These are phyloP conservation scores for Ceyx melanurus DNA, from an alignment of 2,113 vertebrate species.

Conservation along the genomic window DNA sequence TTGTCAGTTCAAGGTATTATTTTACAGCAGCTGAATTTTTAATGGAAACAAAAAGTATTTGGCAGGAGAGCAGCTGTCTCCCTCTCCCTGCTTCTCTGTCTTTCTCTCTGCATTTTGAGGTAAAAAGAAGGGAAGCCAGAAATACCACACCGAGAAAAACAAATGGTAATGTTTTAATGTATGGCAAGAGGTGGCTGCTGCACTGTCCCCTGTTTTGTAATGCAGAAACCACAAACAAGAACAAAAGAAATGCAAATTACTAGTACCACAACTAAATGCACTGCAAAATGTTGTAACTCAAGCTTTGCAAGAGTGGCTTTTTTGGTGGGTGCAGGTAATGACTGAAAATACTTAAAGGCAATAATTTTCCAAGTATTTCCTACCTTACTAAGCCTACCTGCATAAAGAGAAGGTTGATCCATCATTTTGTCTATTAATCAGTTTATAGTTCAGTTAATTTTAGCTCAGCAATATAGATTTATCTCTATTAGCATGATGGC, in stretches of 20 bases:
- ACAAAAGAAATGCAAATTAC: not conserved
- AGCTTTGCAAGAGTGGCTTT: not conserved
- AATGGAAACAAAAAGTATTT: constrained; percentile 12
- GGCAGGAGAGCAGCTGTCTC: not conserved
- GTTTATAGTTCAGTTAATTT: not conserved
- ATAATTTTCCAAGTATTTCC: not conserved
- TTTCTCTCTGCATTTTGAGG: not conserved
- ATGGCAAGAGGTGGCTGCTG: not conserved
- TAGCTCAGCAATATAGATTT: not conserved
- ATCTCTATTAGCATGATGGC: not conserved
- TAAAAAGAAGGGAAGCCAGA: not conserved
- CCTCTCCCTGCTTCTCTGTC: not conserved
- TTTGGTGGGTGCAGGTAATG: not conserved
- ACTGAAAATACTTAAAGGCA: not conserved
- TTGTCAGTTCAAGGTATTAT: not conserved
- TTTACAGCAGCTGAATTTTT: constrained; percentile 42
- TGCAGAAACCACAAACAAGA: not conserved
- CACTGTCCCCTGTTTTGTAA: not conserved
- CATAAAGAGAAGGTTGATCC: not conserved
- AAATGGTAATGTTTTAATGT: not conserved
- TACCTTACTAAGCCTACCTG: not conserved
- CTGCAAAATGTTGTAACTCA: constrained; percentile 2
- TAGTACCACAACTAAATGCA: not conserved
- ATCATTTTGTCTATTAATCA: constrained; percentile 2
- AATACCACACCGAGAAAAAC: not conserved